Conservation (phyloP, 1,140 invertebrate genomes). For the Zaprionus tsacasi region DNA sequence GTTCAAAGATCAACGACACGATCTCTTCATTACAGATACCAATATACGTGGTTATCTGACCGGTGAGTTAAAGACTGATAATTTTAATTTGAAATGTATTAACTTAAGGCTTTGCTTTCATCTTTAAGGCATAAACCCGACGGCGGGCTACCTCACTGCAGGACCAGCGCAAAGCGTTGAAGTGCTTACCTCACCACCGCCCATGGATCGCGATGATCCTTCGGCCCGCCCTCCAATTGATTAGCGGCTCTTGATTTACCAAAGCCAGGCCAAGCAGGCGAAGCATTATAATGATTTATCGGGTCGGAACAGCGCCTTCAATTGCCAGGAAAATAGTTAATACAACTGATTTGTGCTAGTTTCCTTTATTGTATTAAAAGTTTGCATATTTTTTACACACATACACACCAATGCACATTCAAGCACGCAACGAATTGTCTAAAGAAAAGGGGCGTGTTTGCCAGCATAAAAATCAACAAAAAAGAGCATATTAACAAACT, state of each 20-base stretch:
- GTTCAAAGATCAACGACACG: conserved; percentile 98
- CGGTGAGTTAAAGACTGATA: conserved; percentile 84
- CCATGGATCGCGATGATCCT: conserved; percentile 88
- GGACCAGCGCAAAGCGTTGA: conserved; percentile 89
- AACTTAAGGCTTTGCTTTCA: background rate
- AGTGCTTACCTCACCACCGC: conserved; percentile 91
- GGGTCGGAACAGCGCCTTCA: conserved; percentile 11
- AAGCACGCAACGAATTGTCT: conserved; percentile 9
- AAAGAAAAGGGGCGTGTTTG: conserved; percentile 21
- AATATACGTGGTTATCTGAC: conserved; percentile 89
- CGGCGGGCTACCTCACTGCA: conserved; percentile 93
- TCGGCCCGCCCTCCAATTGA: conserved; percentile 76
- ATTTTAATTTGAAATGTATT: background rate
- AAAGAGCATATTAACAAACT: conserved; percentile 55
- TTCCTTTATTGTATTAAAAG: conserved; percentile 73
- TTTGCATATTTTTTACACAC: conserved; percentile 61
- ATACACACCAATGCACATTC: conserved; percentile 2
- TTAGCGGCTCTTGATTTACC: conserved; percentile 60
- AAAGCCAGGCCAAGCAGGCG: conserved; percentile 35
- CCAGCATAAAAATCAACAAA: conserved; percentile 15
- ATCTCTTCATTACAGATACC: conserved; percentile 95
- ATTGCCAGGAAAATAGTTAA: conserved; percentile 39
- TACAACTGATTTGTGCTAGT: conserved; percentile 23
- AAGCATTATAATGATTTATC: conserved; percentile 1
- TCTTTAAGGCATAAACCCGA: conserved; percentile 87